Evolutionary conservation across 2,797 vertebrate genomes (phyloP).

Genomic region (Okamejei kenojei): DNA sequence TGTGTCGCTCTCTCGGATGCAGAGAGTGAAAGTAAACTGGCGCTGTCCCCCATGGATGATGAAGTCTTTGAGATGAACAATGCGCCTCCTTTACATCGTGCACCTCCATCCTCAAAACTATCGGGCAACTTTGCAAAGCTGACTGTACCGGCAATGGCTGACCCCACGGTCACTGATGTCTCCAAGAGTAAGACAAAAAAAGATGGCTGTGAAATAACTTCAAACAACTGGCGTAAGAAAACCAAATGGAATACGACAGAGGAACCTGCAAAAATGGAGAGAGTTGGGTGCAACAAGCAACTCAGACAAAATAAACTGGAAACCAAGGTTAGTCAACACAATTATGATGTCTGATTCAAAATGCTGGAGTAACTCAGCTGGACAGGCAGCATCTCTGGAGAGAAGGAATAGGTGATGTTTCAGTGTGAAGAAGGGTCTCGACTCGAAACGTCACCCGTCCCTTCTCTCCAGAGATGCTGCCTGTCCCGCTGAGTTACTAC

Average conservation of each 20-base stretch:
- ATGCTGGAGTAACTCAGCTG: too few relatives aligned
- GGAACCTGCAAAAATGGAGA: not conserved
- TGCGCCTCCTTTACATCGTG: too few relatives aligned
- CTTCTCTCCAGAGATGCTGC: too few relatives aligned
- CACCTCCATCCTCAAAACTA: not conserved
- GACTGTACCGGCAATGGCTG: not conserved
- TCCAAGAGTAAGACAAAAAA: not conserved
- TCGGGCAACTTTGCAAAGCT: not conserved
- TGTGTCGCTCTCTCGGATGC: not conserved
- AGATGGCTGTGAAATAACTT: not conserved
- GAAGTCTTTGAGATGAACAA: not conserved
- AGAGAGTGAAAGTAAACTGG: not conserved
- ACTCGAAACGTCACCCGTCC: too few relatives aligned
- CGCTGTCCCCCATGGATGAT: not conserved
- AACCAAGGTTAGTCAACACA: conserved; percentile 4
- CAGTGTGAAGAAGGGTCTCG: too few relatives aligned
- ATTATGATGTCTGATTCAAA: not conserved
- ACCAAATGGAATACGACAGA: not conserved
- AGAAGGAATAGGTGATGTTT: too few relatives aligned
- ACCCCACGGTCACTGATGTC: not conserved
- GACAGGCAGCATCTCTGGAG: too few relatives aligned
- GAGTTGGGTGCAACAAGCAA: conserved; percentile 1
- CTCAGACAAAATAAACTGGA: not conserved
- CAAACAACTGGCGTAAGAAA: not conserved
- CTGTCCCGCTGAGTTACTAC: too few relatives aligned